A percentile compares a stretch with the other conserved stretches of the same genome.
These are phyloP conservation scores for Acromyrmex echinatior DNA, from an alignment of 1,140 invertebrate species.

Conservation along the genomic window DNA sequence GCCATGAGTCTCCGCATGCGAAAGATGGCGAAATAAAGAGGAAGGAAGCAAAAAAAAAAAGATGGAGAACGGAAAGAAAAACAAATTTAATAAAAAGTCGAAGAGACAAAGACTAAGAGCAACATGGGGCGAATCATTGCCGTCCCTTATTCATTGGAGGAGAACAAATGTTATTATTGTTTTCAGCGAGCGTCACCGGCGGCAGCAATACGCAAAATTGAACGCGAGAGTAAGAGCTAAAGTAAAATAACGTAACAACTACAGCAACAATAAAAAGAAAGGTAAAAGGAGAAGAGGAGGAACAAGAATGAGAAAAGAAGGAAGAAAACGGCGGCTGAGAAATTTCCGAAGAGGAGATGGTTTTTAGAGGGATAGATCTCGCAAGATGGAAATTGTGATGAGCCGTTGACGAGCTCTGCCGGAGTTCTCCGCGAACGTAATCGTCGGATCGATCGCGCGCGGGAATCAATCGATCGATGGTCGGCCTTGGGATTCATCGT, in stretches of 20 bases:
- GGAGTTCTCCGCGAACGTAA: constrained; percentile 26
- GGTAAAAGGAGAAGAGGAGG: background rate
- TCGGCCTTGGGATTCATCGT: constrained; percentile 6
- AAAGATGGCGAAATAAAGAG: constrained; percentile 21
- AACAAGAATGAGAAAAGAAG: background rate
- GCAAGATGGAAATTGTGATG: constrained; percentile 36
- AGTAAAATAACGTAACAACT: constrained; percentile 29
- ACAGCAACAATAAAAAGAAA: constrained; percentile 35
- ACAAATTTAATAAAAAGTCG: constrained; percentile 12
- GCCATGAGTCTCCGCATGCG: constrained; percentile 58
- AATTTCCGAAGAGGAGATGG: background rate
- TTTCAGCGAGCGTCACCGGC: constrained; percentile 83
- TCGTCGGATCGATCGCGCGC: constrained; percentile 28
- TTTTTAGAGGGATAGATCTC: constrained; percentile 10
- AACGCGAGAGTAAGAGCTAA: constrained; percentile 68
- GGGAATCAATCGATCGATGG: constrained; percentile 34
- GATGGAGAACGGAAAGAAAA: background rate
- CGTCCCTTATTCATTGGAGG: background rate
- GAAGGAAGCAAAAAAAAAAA: constrained; percentile 9
- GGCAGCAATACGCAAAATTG: constrained; percentile 82
- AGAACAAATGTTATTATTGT: constrained; percentile 78
- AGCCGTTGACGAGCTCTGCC: constrained; percentile 40
- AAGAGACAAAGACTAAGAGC: constrained; percentile 5
- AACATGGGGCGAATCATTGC: constrained; percentile 11
- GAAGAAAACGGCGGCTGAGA: background rate